Evolutionary conservation across 2,888 invertebrate species (phyloP).

Genomic region (Caenorhabditis sp.): DNA sequence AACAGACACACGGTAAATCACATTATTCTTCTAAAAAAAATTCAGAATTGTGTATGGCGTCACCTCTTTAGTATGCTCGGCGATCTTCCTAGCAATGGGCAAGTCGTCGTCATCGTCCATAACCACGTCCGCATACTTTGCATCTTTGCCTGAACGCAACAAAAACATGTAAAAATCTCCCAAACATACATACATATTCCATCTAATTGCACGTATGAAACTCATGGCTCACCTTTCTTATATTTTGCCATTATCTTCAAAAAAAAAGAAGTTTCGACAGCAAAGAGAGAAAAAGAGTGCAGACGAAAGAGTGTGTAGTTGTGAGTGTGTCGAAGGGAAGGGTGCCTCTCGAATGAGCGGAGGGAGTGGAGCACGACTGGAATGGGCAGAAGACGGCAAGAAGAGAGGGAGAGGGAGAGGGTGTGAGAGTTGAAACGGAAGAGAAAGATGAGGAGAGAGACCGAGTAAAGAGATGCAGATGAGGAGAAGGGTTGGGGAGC

Average conservation of each 20-base stretch:
- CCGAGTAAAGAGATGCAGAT: constrained; percentile 39
- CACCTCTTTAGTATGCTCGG: constrained; percentile 67
- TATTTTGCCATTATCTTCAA: constrained; percentile 65
- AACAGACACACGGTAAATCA: too few species aligned
- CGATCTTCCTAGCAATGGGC: constrained; percentile 60
- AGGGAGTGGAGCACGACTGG: constrained; percentile 21
- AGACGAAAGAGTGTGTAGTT: constrained; percentile 5
- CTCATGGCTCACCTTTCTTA: constrained; percentile 60
- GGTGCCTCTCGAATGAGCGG: constrained; percentile 10
- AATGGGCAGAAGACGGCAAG: constrained; percentile 25
- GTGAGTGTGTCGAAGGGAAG: not conserved
- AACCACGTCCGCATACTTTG: constrained; percentile 69
- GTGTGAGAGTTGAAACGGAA: too few species aligned
- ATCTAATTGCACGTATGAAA: not conserved
- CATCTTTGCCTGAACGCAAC: constrained; percentile 65
- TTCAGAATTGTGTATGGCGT: not conserved
- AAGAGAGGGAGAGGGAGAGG: constrained; percentile 1
- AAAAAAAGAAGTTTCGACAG: constrained; percentile 4
- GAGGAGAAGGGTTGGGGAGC: constrained; percentile 10
- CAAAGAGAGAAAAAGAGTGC: constrained; percentile 7
- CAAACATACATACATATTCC: constrained; percentile 2
- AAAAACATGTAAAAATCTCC: not conserved
- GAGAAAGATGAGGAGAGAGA: constrained; percentile 39
- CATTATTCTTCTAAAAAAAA: too few species aligned
- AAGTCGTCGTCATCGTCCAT: constrained; percentile 63